A percentile compares a stretch with the other conserved stretches of the same genome.
phyloP scores from a whole-genome alignment of 1,140 invertebrate species.

The Maconellicoccus hirsutus region DNA sequence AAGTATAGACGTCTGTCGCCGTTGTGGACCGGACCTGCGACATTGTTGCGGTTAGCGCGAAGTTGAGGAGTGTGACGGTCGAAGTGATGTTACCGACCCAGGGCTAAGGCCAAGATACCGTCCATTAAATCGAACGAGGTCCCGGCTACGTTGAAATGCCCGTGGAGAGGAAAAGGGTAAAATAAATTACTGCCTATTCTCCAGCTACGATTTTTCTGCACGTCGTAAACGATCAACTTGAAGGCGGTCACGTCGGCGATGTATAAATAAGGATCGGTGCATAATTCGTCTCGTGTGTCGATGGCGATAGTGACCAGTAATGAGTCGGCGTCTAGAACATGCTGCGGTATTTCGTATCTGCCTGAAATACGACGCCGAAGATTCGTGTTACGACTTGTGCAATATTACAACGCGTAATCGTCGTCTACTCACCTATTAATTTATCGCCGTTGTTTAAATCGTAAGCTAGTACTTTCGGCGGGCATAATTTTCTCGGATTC shows the following conservation, averaged over 20 bases:
- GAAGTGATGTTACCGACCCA: slow-evolving; percentile 36
- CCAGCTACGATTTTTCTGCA: slow-evolving; percentile 46
- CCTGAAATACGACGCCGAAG: slow-evolving; percentile 32
- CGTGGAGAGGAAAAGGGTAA: slow-evolving; percentile 54
- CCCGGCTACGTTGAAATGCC: slow-evolving; percentile 52
- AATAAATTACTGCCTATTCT: slow-evolving; percentile 51
- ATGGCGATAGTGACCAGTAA: slow-evolving; percentile 37
- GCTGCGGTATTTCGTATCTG: slow-evolving; percentile 42
- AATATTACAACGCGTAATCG: no score
- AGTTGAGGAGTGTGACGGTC: neutral
- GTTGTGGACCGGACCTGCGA: slow-evolving; percentile 35
- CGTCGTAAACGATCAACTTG: slow-evolving; percentile 55
- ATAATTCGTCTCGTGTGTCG: slow-evolving; percentile 33
- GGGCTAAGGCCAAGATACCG: slow-evolving; percentile 53
- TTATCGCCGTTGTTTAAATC: slow-evolving; percentile 39
- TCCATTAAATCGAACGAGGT: slow-evolving; percentile 61
- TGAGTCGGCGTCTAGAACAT: slow-evolving; percentile 35
- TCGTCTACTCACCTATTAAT: slow-evolving; percentile 28
- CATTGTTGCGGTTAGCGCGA: neutral
- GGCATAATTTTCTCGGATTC: slow-evolving; percentile 39
- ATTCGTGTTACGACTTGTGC: neutral
- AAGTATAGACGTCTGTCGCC: slow-evolving; percentile 54
- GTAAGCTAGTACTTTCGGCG: slow-evolving; percentile 49
- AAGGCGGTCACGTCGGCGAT: slow-evolving; percentile 58
- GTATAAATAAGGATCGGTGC: slow-evolving; percentile 54